Conservation (phyloP, 2,888 invertebrate species). For the Sminthurides aquaticus region DNA sequence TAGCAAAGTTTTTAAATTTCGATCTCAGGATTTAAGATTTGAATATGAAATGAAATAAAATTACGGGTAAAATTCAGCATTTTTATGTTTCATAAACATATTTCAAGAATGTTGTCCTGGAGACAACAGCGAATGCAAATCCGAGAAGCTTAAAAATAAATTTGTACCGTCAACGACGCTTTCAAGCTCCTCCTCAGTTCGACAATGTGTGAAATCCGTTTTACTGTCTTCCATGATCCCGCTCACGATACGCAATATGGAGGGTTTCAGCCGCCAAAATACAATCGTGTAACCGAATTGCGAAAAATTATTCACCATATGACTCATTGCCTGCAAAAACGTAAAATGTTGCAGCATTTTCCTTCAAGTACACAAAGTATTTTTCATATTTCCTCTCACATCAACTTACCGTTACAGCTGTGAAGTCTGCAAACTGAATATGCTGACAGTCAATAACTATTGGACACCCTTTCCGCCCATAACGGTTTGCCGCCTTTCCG, state of each 20-base stretch:
- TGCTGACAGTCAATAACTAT: conserved; percentile 81
- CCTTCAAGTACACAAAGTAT: too few relatives aligned
- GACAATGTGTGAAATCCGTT: conserved; percentile 57
- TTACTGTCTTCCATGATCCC: conserved; percentile 51
- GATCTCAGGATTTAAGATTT: too few relatives aligned
- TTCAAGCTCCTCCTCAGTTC: conserved; percentile 56
- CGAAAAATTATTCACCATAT: conserved; percentile 19
- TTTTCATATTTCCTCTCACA: too few relatives aligned
- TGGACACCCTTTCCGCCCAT: conserved; percentile 48
- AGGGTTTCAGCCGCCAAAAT: conserved; percentile 50
- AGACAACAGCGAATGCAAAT: too few relatives aligned
- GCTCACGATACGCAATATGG: conserved; percentile 60
- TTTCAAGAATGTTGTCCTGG: too few relatives aligned
- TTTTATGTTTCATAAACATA: too few relatives aligned
- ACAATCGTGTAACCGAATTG: conserved; percentile 17
- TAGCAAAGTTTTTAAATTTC: too few relatives aligned
- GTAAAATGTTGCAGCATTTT: too few relatives aligned
- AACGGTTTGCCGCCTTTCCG: conserved; percentile 23
- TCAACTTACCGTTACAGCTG: conserved; percentile 62
- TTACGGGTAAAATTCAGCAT: too few relatives aligned
- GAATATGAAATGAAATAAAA: too few relatives aligned
- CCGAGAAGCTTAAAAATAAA: too few relatives aligned
- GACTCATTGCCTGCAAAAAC: conserved; percentile 13
- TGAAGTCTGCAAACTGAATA: conserved; percentile 79
- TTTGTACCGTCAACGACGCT: conserved; percentile 57